Percentiles rank a stretch among this genome's conserved stretches.
phyloP scores from a whole-genome alignment of 2,888 invertebrate species.

The Drosophila merina region DNA sequence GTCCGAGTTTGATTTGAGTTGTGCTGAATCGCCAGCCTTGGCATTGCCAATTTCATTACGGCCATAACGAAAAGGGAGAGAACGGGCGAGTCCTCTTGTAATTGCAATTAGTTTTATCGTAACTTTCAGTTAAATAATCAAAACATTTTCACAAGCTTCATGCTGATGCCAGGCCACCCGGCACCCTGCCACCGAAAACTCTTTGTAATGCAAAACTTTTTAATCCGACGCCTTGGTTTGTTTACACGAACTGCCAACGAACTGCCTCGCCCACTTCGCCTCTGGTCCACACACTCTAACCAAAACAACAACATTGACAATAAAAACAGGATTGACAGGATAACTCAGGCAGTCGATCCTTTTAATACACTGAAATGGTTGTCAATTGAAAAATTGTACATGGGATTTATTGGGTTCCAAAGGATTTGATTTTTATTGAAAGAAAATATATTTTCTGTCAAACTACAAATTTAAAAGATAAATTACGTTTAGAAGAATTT shows the following conservation, averaged over 20 bases:
- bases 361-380: conserved; percentile 7
- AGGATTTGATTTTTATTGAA: not conserved
- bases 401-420: not conserved
- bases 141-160: conserved; percentile 63
- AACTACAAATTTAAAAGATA: no score
- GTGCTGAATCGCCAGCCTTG: conserved; percentile 37
- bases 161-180: not conserved
- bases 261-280: conserved; percentile 32
- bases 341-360: conserved; percentile 7
- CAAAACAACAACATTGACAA: conserved; percentile 48
- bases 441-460: no score
- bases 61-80: conserved; percentile 17
- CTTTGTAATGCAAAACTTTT: conserved; percentile 66
- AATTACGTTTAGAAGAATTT: no score
- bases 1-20: conserved; percentile 41
- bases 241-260: conserved; percentile 61
- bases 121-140: conserved; percentile 55
- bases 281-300: conserved; percentile 33
- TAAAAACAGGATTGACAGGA: conserved; percentile 37
- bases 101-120: conserved; percentile 64
- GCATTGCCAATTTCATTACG: conserved; percentile 44
- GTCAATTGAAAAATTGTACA: not conserved
- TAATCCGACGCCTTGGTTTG: conserved; percentile 74
- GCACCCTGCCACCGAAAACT: conserved; percentile 28
- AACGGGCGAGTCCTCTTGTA: conserved; percentile 31